These are phyloP conservation scores for Cephalotes varians DNA, from an alignment of 2,888 invertebrate genomes.

Conservation along the genomic window DNA sequence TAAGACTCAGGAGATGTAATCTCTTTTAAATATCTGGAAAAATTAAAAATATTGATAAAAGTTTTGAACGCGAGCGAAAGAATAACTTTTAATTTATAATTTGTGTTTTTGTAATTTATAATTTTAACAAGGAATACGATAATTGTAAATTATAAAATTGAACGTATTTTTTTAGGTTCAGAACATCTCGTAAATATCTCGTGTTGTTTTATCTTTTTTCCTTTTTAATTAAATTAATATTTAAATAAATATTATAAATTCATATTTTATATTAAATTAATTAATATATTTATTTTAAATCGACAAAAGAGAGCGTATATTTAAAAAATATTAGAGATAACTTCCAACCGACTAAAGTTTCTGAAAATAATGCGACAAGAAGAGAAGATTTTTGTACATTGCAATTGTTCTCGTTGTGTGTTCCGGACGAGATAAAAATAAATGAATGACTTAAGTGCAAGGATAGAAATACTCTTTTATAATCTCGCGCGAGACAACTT, in stretches of 20 bases:
- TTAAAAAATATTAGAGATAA: background rate
- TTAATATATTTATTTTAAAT: background rate
- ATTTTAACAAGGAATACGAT: no score
- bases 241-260: no score
- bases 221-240: background rate
- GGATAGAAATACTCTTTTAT: background rate
- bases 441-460: constrained; percentile 35
- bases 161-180: background rate
- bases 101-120: no score
- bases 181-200: background rate
- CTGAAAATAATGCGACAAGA: no score
- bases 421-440: constrained; percentile 24
- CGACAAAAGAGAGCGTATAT: background rate
- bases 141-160: no score
- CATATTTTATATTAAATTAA: no score
- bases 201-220: background rate
- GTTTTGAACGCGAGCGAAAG: background rate
- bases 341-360: background rate
- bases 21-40: background rate
- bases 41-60: background rate
- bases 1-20: background rate
- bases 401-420: constrained; percentile 2
- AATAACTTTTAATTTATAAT: no score
- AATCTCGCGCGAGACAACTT: constrained; percentile 16
- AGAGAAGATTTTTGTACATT: background rate